Evolutionary conservation across 2,888 invertebrate genomes (phyloP), one percentile per base, ranked within the genome.

Genomic region (Rhagonycha lutea): DNA sequence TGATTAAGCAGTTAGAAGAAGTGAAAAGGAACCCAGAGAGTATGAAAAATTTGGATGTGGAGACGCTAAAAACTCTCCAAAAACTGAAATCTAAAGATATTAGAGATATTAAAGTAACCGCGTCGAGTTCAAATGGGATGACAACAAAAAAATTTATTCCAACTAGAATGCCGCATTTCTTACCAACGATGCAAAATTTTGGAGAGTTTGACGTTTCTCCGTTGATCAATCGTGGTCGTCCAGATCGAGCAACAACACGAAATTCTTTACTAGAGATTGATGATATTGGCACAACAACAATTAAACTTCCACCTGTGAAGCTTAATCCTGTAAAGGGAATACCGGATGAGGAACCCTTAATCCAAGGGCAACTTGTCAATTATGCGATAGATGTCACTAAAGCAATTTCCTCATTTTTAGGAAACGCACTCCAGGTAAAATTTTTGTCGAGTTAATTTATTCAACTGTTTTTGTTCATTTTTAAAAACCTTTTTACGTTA

Each of bases 321-420:
- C 79, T 88, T 70, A 83, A 85, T 75, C 86, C 87, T 14, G 85
- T 88, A 29, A 86, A 84, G 12, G 88, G 88, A 7, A 82, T 88
- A 10, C 82, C 82, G 62, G 84, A 85, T 72, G 83, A 80, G 23
- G 79, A 81, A 67, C 82, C 85, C 18, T 82, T 86, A 69, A 86
- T 89, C 61, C 85, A 89, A 75, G 88, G 87, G 78, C 89, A 90
- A 86, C 89, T 94, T 75, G 90, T 94, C 69, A 92, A 91, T 73
- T 93, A 94, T 14, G 94, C 94, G 75, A 92, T 94, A 81, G 94
- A 94, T 83, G 94, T 94, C 78, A 94, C 94, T 28, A 91, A 92
- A 86, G 93, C 94, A 2, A 94, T 95, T 86, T 93, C 94, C 77
- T 92, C 92, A 86, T 94, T 95, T 87, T 89, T 95, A 83, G 94